Percentiles rank a stretch among this genome's conserved stretches.
Conservation (phyloP, 2,113 vertebrate species). For the Aldabrachelys gigantea region DNA sequence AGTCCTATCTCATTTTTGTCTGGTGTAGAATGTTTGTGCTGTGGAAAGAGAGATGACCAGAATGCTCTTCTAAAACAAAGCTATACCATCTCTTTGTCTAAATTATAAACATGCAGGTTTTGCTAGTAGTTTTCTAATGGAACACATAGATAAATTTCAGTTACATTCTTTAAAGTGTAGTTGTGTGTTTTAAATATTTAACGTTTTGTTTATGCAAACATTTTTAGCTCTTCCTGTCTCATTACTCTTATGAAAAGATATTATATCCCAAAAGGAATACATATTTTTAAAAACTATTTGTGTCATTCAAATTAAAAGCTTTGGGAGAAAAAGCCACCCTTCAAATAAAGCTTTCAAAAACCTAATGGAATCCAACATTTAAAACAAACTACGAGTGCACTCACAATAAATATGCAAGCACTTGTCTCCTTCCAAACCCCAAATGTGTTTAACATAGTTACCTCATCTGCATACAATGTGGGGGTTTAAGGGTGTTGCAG, state of each 20-base stretch:
- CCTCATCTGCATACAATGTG: background rate
- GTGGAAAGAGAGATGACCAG: background rate
- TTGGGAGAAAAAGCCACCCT: background rate
- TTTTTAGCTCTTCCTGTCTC: background rate
- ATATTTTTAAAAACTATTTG: background rate
- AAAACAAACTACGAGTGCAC: background rate
- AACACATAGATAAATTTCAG: background rate
- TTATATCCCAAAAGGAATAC: too few relatives aligned
- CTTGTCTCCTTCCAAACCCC: background rate
- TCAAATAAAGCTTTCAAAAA: background rate
- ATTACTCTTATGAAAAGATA: background rate
- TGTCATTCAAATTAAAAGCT: background rate
- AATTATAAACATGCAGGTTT: background rate
- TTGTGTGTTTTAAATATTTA: background rate
- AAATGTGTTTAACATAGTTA: background rate
- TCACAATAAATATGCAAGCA: background rate
- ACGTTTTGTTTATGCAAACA: background rate
- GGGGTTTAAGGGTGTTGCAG: background rate
- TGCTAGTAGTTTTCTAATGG: background rate
- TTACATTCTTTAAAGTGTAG: background rate
- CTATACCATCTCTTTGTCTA: background rate
- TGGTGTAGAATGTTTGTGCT: rapidly evolving
- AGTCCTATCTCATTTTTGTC: background rate
- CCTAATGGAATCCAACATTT: background rate
- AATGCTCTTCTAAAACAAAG: background rate